phyloP scores from a whole-genome alignment of 2,888 invertebrate genomes.

The Limnephilus lunatus region DNA sequence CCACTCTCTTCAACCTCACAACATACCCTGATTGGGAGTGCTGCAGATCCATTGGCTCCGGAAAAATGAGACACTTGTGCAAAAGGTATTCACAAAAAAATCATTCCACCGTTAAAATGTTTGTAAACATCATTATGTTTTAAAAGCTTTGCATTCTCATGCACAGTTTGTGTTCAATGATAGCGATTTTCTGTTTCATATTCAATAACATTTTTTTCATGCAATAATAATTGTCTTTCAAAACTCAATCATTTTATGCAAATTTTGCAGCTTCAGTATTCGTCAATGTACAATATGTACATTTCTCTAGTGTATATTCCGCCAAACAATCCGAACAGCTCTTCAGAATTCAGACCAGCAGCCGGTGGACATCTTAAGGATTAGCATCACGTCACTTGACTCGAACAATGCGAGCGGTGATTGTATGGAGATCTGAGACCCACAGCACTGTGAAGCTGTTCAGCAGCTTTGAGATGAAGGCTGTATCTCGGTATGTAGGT shows the following conservation, averaged over 20 bases:
- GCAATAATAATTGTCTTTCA: neutral
- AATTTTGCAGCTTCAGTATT: neutral
- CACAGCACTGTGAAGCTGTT: neutral
- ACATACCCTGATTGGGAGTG: no score
- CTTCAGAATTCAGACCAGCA: neutral
- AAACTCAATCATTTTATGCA: neutral
- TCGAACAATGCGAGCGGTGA: slow-evolving; percentile 28
- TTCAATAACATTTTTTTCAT: neutral
- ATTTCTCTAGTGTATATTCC: neutral
- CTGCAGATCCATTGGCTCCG: no score
- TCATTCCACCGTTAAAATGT: no score
- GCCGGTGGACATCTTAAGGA: slow-evolving; percentile 25
- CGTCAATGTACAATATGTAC: neutral
- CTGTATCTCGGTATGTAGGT: neutral
- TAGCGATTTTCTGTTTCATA: no score
- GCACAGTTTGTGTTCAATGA: no score
- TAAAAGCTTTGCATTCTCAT: no score
- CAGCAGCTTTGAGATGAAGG: neutral
- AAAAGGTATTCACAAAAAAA: no score
- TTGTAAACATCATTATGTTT: no score
- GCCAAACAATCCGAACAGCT: neutral
- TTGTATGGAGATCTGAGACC: slow-evolving; percentile 23
- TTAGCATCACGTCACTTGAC: slow-evolving; percentile 23
- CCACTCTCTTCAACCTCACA: no score
- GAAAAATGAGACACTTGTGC: no score